Percentiles rank a stretch among this genome's conserved stretches.
phyloP scores from a whole-genome alignment of 2,888 invertebrate genomes.

The Trachelus iudaicus region DNA sequence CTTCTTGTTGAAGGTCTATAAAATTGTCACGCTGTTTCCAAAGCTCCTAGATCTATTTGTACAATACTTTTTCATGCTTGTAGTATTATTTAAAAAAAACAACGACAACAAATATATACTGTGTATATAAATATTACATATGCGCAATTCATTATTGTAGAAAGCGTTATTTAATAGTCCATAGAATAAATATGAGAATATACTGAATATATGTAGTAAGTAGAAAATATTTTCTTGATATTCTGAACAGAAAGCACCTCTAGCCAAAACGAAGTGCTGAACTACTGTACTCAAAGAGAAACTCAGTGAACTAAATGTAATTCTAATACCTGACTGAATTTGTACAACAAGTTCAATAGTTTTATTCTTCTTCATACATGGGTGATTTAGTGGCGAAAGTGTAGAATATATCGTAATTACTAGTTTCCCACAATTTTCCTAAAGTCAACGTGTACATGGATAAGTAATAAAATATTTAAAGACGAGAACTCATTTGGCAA shows the following conservation, averaged over 20 bases:
- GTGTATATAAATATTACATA: conserved; percentile 1
- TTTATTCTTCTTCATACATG: no score
- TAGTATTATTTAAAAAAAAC: conserved; percentile 31
- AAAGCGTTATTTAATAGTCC: conserved; percentile 26
- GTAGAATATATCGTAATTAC: no score
- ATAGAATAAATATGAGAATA: conserved; percentile 15
- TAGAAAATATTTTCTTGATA: no score
- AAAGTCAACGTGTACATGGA: conserved; percentile 4
- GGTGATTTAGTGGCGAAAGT: no score
- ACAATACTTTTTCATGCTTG: conserved; percentile 33
- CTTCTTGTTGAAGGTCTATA: conserved; percentile 18
- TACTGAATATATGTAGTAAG: no score
- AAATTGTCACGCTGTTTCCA: conserved; percentile 16
- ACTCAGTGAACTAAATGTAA: no score
- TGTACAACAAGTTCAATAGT: no score
- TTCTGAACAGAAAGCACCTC: no score
- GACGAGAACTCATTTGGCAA: background rate
- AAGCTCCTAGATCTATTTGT: conserved; percentile 30
- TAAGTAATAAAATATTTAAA: background rate
- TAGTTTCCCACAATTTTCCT: no score
- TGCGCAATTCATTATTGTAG: conserved; percentile 24
- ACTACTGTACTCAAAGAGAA: no score
- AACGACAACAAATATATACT: conserved; percentile 29
- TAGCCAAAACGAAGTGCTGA: no score
- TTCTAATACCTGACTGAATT: no score